A percentile compares a stretch with the other conserved stretches of the same genome.
phyloP scores from a whole-genome alignment of 2,888 invertebrate genomes.

The Heliconius aoede region DNA sequence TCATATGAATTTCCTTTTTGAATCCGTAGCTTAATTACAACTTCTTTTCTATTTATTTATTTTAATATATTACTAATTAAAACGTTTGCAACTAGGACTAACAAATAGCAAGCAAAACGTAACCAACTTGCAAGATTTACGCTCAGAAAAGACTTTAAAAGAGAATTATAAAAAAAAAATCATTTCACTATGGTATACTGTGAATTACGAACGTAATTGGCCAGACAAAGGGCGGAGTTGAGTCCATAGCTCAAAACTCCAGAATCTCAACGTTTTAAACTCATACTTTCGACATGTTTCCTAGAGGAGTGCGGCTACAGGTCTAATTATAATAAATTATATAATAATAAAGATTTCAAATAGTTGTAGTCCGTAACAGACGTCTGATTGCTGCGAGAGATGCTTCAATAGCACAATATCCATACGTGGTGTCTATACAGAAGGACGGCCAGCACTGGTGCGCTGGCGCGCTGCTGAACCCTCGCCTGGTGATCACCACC shows the following conservation, averaged over 20 bases:
- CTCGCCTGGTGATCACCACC: constrained; percentile 69
- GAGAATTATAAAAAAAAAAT: too few species aligned
- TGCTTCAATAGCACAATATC: constrained; percentile 68
- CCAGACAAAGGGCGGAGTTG: too few species aligned
- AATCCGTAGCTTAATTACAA: background rate
- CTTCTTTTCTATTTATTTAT: too few species aligned
- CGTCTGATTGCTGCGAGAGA: constrained; percentile 68
- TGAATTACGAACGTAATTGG: too few species aligned
- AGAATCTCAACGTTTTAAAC: too few species aligned
- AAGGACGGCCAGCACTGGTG: constrained; percentile 73
- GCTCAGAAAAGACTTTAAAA: too few species aligned
- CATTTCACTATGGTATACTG: too few species aligned
- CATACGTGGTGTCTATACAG: constrained; percentile 75
- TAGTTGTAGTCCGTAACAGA: constrained; percentile 56
- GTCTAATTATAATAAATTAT: background rate
- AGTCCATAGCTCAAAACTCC: too few species aligned
- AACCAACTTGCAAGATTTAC: too few species aligned
- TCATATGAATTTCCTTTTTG: constrained; percentile 40
- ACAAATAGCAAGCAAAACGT: too few species aligned
- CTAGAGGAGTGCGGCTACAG: background rate
- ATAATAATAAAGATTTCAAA: background rate
- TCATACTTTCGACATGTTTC: background rate
- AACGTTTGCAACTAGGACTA: background rate
- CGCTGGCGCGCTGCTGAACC: constrained; percentile 71
- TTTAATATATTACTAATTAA: background rate